These are phyloP conservation scores for Trichacis sp. DNA, from an alignment of 2,888 invertebrate species.

Conservation along the genomic window DNA sequence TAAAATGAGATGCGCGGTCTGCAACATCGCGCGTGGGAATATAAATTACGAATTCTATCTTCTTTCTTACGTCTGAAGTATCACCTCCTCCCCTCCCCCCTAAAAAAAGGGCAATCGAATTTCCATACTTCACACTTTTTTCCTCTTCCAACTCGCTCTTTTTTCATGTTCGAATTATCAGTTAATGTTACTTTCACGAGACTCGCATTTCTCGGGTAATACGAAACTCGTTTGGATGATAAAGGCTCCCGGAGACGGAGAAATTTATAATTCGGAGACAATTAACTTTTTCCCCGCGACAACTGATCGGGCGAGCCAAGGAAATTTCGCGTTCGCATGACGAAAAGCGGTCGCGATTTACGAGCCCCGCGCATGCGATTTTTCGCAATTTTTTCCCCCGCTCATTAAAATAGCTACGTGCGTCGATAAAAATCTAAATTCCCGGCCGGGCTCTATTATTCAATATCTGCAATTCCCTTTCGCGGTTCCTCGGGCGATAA, in stretches of 20 bases:
- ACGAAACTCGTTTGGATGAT: neutral
- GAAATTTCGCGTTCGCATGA: slow-evolving; percentile 38
- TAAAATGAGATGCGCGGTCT: slow-evolving; percentile 41
- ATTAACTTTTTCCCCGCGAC: slow-evolving; percentile 27
- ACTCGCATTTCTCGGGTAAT: neutral
- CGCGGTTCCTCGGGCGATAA: neutral
- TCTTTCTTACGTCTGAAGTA: slow-evolving; percentile 22
- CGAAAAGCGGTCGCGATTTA: slow-evolving; percentile 32
- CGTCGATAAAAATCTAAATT: slow-evolving; percentile 25
- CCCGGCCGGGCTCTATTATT: slow-evolving; percentile 13
- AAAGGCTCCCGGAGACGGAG: slow-evolving; percentile 6
- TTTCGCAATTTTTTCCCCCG: slow-evolving; percentile 17
- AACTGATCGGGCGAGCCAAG: slow-evolving; percentile 31
- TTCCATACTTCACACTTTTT: slow-evolving; percentile 13
- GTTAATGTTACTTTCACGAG: neutral
- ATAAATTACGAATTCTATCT: slow-evolving; percentile 52
- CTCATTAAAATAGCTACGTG: slow-evolving; percentile 30
- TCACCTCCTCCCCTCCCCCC: slow-evolving; percentile 16
- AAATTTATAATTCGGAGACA: slow-evolving; percentile 30
- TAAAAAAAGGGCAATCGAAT: slow-evolving; percentile 33
- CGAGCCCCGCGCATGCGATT: slow-evolving; percentile 27
- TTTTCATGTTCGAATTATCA: no score
- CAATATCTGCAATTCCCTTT: slow-evolving; percentile 1
- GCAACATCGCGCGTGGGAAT: slow-evolving; percentile 49
- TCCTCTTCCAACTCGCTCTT: no score